phyloP scores from a whole-genome alignment of 2,113 vertebrate species.

The Channa maculata region DNA sequence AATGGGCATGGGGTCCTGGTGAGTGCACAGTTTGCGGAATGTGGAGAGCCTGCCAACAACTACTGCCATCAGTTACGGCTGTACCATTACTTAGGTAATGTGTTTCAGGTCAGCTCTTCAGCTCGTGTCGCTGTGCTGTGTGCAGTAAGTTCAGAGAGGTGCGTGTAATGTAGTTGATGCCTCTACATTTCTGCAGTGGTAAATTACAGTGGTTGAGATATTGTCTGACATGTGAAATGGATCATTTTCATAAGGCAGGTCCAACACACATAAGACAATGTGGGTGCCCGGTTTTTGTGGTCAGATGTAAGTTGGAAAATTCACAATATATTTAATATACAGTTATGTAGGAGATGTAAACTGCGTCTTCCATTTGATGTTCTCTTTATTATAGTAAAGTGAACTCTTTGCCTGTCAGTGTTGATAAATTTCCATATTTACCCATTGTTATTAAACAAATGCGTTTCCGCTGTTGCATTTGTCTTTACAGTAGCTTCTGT shows the following conservation, averaged over 20 bases:
- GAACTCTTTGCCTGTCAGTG: too few species aligned
- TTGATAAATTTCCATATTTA: too few species aligned
- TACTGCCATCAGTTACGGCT: slow-evolving; percentile 53
- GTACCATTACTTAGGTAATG: slow-evolving; percentile 59
- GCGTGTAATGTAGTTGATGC: slow-evolving; percentile 56
- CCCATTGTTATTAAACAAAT: too few species aligned
- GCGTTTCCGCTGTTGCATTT: too few species aligned
- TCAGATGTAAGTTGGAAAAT: slow-evolving; percentile 1
- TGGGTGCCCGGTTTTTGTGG: not conserved
- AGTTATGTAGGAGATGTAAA: slow-evolving; percentile 6
- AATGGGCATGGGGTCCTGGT: slow-evolving; percentile 38
- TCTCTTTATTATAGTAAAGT: not conserved
- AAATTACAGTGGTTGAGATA: slow-evolving; percentile 34
- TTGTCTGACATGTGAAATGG: slow-evolving; percentile 46
- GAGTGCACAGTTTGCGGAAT: slow-evolving; percentile 56
- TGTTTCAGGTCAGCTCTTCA: slow-evolving; percentile 63
- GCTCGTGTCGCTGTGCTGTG: slow-evolving; percentile 34
- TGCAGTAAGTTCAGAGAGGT: slow-evolving; percentile 50
- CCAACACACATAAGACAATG: not conserved
- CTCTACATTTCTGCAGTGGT: slow-evolving; percentile 13
- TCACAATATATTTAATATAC: slow-evolving; percentile 9
- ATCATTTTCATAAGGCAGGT: slow-evolving; percentile 37
- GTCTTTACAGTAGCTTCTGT: too few species aligned
- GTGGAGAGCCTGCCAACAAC: slow-evolving; percentile 52
- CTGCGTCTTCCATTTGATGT: slow-evolving; percentile 17